Evolutionary conservation across 2,888 invertebrate species (phyloP), one percentile per base, ranked within the genome.

Genomic region (Melieria omissa): DNA sequence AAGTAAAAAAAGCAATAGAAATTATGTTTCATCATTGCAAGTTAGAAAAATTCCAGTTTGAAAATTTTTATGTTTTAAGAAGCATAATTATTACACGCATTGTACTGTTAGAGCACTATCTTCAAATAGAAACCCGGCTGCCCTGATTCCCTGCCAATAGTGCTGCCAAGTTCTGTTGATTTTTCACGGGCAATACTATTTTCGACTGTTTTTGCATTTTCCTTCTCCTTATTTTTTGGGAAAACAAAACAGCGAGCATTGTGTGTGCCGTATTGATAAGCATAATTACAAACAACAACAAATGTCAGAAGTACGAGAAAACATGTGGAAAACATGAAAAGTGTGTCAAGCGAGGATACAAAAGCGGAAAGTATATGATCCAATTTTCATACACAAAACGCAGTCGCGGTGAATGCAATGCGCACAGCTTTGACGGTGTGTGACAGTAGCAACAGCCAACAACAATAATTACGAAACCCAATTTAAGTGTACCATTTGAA

Each of bases 381-480:
- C 52, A 14, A 52, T 52, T 52, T 52, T 52, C 52, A 12, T 52
- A 29, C 29, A 29, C 29, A 10, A 61, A 61, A 62, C 55, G 58
- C 63, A 70, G 63, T 12, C 54, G 63, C 16, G 41, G 58, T 7
- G 58, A 58, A 41, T 12, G 7, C 10, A 29, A 41, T 10, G 58
- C n/a, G 5, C n/a, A 14, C 8, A 52, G 52, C 4, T n/a, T 52
- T 52, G 12, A 5, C 14, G 52, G 12, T n/a, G 52, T 52, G 52
- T 9, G 52, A 52, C 12, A 52, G 14, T 14, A 52, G 9, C 52
- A 57, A 14, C 14, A 52, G 14, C n/a, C 52, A 52, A 14, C 12
- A 47, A 16, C 42, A 47, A 14, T n/a, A 62, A 62, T 69, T 69
- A 69, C 69, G 69, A 69, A 62, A 69, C 45, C 52, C 9, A 41